Evolutionary conservation across 2,113 vertebrate species (phyloP).

Genomic region (Boleophthalmus pectinirostris): DNA sequence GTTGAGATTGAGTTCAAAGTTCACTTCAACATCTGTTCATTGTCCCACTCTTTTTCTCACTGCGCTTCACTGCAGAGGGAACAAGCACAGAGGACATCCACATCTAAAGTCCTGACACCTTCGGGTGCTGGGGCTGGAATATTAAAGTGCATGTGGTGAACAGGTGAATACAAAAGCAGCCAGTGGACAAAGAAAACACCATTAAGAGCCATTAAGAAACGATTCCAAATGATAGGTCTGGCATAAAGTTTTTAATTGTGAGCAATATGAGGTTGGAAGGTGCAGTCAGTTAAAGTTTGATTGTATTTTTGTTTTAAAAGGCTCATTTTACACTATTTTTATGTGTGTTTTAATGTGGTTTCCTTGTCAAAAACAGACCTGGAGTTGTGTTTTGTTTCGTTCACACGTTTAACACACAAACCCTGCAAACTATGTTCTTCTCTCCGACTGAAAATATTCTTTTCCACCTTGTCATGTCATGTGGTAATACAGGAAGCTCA

Average conservation of each 20-base stretch:
- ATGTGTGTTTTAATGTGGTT: too few species aligned
- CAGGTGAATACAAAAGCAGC: not conserved
- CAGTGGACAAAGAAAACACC: not conserved
- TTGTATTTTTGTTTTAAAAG: too few species aligned
- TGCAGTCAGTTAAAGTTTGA: not conserved
- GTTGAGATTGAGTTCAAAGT: not conserved
- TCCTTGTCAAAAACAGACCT: too few species aligned
- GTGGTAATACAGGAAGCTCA: too few species aligned
- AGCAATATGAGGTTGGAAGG: not conserved
- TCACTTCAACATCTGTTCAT: slow-evolving; percentile 7
- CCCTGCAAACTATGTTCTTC: too few species aligned
- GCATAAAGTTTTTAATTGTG: not conserved
- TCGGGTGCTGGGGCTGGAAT: not conserved
- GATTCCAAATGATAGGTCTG: not conserved
- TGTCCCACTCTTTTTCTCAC: slow-evolving; percentile 8
- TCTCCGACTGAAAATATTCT: too few species aligned
- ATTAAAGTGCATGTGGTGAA: not conserved
- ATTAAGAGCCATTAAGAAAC: not conserved
- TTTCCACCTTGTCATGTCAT: too few species aligned
- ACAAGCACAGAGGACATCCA: slow-evolving; percentile 10
- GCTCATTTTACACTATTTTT: too few species aligned
- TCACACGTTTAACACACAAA: too few species aligned
- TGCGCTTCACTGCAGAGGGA: slow-evolving; percentile 5
- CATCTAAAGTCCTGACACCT: slow-evolving; percentile 21
- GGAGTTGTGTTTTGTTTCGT: too few species aligned